Base-by-base conservation (phyloP, 2,113 vertebrate genomes). In the Pseudopipra pipra region DNA sequence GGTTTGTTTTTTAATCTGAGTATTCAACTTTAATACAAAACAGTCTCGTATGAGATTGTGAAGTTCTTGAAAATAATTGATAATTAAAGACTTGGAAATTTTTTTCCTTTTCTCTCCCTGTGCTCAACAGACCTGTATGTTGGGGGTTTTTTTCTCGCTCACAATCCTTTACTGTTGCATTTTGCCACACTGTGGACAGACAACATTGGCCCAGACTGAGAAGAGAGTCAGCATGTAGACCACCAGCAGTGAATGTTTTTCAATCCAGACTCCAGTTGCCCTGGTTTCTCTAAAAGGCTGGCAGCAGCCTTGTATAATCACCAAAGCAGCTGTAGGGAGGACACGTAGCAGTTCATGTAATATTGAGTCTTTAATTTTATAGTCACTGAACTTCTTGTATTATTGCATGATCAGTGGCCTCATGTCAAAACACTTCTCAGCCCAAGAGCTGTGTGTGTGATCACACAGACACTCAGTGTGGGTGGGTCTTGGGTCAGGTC, bases 61-160 rank as follows among this genome's bases (percentile, higher is more conserved):
- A 74, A 55, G 33, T 47, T 92, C 44, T 91, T 86, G 61, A 94
- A 96, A 90, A 81, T 92, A 93, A 86, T 61, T 77, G 68, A 84
- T 55, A 79, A 88, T 44, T 86, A 51, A 37, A 44, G 41, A 44
- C 54, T 66, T 58, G 9, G 23, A 82, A 77, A 6, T 8, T 4
- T 20, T 33, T 80, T 84, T 12, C 16, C 3, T 73, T 80, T n/a
- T 84, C 25, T 67, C 39, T 77, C 61, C 33, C 37, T 43, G 16
- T 67, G 16, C 46, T 67, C 33, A 41, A 47, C 28, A 71, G 30
- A 59, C 37, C 4, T 33, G 12, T 15, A 76, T 31, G 22, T 59
- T 41, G 71, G 6, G 1, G 6, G 1, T 6, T 70, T 80, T 70
- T 58, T 4, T 31, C 41, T 82, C 5, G 1, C 35, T 91, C 54